Evolutionary conservation across 1,140 invertebrate genomes (phyloP), one percentile per base, ranked within the genome.

Genomic region (Cryptotermes secundus): DNA sequence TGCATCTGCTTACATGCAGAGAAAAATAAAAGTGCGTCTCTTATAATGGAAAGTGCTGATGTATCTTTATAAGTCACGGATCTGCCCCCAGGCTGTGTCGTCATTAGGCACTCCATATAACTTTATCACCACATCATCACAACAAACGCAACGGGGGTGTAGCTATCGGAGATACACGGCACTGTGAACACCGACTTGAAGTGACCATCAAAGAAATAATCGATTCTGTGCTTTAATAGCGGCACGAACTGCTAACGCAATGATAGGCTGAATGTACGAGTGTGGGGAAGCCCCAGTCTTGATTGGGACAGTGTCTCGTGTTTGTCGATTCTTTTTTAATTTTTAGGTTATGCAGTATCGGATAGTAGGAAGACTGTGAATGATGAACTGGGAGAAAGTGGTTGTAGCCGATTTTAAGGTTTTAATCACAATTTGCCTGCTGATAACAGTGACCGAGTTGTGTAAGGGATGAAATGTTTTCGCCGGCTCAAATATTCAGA

Each of bases 1-100:
- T 31, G 2, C 7, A n/a, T 72, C 9, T 72, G n/a, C 9, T 31
- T 72, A 14, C n/a, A 72, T 10, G 26, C 26, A 72, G 14, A 72
- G 59, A 31, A n/a, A 22, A 72, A 72, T 31, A 72, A 72, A n/a
- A 31, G 59, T n/a, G 31, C 26, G 31, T 19, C 16, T 49, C 3
- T 49, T 49, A 72, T 72, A 72, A 72, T n/a, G 59, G 53, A 72
- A 72, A 72, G 59, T 72, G 59, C 59, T 72, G 59, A 72, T 72
- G 59, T 31, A 31, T n/a, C 59, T 72, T 72, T 72, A n/a, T 31
- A 31, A 72, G 59, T 72, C 59, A 72, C 59, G 59, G 59, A 31
- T 72, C 26, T 14, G 31, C 59, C 26, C 59, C 1, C n/a, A 72
- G 59, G 59, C n/a, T 6, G 2, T 31, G 59, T 72, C 59, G 59